Percentiles rank a stretch among this genome's conserved stretches.
These are phyloP conservation scores for Siniperca undulata DNA, from an alignment of 2,797 vertebrate genomes.

Conservation along the genomic window DNA sequence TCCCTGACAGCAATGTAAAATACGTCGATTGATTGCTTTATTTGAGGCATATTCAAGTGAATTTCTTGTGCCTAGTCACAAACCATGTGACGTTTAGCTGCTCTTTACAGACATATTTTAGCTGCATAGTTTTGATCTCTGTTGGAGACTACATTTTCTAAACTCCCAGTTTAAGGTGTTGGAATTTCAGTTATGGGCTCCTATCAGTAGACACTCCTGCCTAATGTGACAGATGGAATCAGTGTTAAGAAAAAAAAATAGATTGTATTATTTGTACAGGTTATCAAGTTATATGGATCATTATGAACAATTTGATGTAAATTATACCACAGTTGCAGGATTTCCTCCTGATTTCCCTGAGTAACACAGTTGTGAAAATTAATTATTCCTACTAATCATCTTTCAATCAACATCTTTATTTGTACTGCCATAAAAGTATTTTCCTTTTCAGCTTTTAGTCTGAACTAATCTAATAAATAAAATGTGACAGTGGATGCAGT, in stretches of 20 bases:
- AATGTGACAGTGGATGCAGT: constrained; percentile 20
- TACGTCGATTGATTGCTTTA: constrained; percentile 34
- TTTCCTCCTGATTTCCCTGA: neutral
- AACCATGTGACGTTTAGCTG: constrained; percentile 27
- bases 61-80: constrained; percentile 22
- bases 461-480: constrained; percentile 15
- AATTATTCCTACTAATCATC: neutral
- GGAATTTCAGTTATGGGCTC: constrained; percentile 31
- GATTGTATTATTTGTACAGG: neutral
- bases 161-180: constrained; percentile 23
- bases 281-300: neutral
- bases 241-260: neutral
- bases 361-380: neutral
- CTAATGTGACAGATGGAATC: constrained; percentile 27
- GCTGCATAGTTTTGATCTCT: constrained; percentile 23
- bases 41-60: constrained; percentile 12
- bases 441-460: constrained; percentile 1
- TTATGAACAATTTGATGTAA: neutral
- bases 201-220: constrained; percentile 1
- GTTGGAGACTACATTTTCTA: constrained; percentile 11
- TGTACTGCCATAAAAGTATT: neutral
- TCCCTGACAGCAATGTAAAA: constrained; percentile 43
- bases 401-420: too few species aligned
- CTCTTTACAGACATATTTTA: constrained; percentile 17
- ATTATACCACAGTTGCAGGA: neutral